Evolutionary conservation across 2,113 vertebrate species (phyloP).

Genomic region (Erpornis zantholeuca): DNA sequence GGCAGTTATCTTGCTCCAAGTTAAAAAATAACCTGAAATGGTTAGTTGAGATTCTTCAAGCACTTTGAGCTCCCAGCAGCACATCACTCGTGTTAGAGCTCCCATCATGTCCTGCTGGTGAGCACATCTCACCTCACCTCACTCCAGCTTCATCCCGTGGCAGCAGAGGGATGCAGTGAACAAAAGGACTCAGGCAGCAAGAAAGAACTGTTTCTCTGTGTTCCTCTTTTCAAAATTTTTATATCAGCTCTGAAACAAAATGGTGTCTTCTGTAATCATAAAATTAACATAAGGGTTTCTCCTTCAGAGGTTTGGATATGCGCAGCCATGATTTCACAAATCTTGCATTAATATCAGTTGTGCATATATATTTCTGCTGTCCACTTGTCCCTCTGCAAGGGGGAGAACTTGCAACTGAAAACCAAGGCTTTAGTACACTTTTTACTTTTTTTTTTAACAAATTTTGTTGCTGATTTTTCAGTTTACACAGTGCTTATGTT

Average conservation of each 20-base stretch:
- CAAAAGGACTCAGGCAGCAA: background rate
- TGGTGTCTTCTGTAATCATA: background rate
- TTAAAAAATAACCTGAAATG: background rate
- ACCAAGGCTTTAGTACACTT: background rate
- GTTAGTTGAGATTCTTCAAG: background rate
- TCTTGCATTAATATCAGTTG: background rate
- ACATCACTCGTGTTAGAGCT: background rate
- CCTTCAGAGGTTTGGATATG: background rate
- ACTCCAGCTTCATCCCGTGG: background rate
- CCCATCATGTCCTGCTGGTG: background rate
- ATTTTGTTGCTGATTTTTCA: background rate
- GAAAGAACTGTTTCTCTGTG: background rate
- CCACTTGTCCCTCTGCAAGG: background rate
- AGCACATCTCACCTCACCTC: background rate
- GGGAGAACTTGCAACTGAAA: too few relatives aligned
- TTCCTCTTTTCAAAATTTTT: background rate
- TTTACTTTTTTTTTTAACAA: background rate
- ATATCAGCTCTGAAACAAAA: background rate
- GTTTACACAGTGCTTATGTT: background rate
- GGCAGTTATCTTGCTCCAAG: background rate
- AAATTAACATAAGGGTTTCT: background rate
- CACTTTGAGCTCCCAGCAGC: background rate
- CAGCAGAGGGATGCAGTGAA: background rate
- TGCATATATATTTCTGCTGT: background rate
- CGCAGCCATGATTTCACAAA: background rate